Evolutionary conservation across 2,113 vertebrate genomes (phyloP), one percentile per base, ranked within the genome.

Genomic region (Sapayoa aenigma): DNA sequence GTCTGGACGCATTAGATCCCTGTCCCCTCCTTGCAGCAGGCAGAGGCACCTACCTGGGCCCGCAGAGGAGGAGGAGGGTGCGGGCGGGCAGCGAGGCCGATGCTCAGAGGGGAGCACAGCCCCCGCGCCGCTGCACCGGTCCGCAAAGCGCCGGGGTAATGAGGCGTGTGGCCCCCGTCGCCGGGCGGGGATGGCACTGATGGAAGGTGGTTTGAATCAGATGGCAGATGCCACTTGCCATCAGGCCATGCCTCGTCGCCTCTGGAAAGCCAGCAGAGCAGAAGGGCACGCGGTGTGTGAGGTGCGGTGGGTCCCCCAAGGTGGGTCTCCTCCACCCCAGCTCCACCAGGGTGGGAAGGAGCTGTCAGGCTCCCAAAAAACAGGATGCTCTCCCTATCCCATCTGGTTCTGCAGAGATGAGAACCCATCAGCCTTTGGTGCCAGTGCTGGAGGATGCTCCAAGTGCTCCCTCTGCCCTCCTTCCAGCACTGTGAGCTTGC

Each of bases 151-250:
- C 55, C 1, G 5, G 47, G 73, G 67, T 97, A 98, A 98, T 96
- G 97, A 94, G 95, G 95, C 96, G 39, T 95, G 93, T 8, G 75
- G 92, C 89, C 96, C 92, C 92, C 63, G 79, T 96, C 10, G 59
- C 84, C 65, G 53, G 94, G 94, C 9, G 33, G 94, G 84, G 87
- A 46, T 89, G 80, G 89, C 90, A 87, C 96, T 97, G 98, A 98
- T 97, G 97, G 97, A 98, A 97, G 95, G 94, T 97, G 98, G 87
- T 97, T 97, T 96, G 97, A 97, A 95, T 98, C 98, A 98, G 97
- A 97, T 96, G 97, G 98, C 96, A 93, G 93, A 96, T 98, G 98
- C 96, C 98, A 97, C 98, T 98, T 98, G 96, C 82, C 94, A 97
- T 98, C 98, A 97, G 96, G 81, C 85, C 97, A 97, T 63, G 96